Evolutionary conservation across 2,113 vertebrate species (phyloP).

Genomic region (Onychorhynchus coronatus): DNA sequence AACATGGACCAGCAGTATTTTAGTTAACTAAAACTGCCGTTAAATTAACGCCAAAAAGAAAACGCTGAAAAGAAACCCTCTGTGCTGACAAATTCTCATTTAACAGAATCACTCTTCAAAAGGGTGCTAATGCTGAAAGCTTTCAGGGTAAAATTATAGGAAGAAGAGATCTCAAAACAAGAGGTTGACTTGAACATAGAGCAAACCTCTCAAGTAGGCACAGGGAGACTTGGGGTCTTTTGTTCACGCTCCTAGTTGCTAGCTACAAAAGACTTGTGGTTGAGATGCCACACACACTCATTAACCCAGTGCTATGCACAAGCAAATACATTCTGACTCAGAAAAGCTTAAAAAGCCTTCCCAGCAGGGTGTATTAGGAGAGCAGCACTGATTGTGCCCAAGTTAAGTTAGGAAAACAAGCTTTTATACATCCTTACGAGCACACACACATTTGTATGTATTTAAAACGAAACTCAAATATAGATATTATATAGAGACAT

Average conservation of each 20-base stretch:
- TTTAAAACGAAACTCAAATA: not conserved
- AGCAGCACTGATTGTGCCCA: not conserved
- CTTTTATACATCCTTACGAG: not conserved
- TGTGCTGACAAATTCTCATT: not conserved
- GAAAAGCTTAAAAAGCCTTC: not conserved
- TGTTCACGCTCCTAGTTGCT: not conserved
- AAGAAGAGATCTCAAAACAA: not conserved
- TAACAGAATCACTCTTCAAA: not conserved
- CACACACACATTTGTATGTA: fast-evolving
- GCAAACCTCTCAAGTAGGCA: not conserved
- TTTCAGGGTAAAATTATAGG: not conserved
- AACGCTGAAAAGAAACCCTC: not conserved
- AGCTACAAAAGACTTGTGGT: not conserved
- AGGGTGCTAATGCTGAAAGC: not conserved
- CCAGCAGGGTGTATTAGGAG: not conserved
- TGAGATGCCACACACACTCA: not conserved
- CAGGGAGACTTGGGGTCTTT: not conserved
- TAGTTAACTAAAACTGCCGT: not conserved
- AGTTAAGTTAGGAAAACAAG: not conserved
- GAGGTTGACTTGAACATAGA: not conserved
- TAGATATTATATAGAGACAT: fast-evolving
- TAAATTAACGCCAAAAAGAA: not conserved
- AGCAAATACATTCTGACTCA: not conserved
- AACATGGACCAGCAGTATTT: not conserved
- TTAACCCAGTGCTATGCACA: not conserved